Percentiles rank a stretch among this genome's conserved stretches.
phyloP scores from a whole-genome alignment of 2,888 invertebrate genomes.

The Gymnocheta viridis region DNA sequence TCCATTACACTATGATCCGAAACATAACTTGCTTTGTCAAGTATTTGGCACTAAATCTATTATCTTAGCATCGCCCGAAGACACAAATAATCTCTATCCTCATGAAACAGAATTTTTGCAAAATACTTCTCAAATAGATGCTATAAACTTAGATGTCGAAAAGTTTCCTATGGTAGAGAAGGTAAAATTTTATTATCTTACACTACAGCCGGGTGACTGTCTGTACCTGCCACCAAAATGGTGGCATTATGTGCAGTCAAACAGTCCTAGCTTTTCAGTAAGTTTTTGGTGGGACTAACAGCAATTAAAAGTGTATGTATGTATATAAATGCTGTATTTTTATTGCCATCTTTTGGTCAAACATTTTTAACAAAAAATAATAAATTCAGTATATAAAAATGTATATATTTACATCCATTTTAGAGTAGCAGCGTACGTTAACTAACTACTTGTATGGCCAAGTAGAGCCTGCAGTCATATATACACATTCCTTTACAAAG shows the following conservation, averaged over 20 bases:
- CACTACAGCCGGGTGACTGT: slow-evolving; percentile 93
- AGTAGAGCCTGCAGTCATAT: too few relatives aligned
- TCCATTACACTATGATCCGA: slow-evolving; percentile 96
- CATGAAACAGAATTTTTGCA: slow-evolving; percentile 89
- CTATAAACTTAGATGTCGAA: too few relatives aligned
- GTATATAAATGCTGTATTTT: too few relatives aligned
- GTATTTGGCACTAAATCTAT: slow-evolving; percentile 94
- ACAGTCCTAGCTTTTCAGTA: slow-evolving; percentile 96
- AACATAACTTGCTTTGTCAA: slow-evolving; percentile 94
- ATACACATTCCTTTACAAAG: too few relatives aligned
- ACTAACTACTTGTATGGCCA: too few relatives aligned
- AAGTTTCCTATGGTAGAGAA: slow-evolving; percentile 88
- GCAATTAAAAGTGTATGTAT: neutral
- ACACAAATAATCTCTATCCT: slow-evolving; percentile 90
- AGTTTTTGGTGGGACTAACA: slow-evolving; percentile 96
- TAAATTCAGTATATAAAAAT: too few relatives aligned
- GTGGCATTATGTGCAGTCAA: too few relatives aligned
- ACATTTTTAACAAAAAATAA: too few relatives aligned
- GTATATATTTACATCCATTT: too few relatives aligned
- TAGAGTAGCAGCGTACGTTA: too few relatives aligned
- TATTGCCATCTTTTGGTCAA: too few relatives aligned
- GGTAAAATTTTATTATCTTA: slow-evolving; percentile 86
- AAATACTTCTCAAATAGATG: slow-evolving; percentile 96
- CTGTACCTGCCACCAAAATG: too few relatives aligned
- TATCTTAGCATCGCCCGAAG: slow-evolving; percentile 89